Conservation (phyloP, 2,113 vertebrate species). For the Archilochus colubris region DNA sequence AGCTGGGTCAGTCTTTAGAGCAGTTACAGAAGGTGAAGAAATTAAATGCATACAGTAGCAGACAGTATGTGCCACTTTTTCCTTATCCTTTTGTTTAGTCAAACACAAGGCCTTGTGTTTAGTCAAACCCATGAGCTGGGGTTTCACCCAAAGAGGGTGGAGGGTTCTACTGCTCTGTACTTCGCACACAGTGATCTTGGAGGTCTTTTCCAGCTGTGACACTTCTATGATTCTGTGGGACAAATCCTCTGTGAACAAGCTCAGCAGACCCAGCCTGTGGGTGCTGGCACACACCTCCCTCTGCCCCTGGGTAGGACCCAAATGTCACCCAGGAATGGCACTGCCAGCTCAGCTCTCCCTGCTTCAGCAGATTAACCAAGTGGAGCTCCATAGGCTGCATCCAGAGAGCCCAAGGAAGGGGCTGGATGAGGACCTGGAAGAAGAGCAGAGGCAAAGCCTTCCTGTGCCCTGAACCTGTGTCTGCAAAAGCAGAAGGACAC, state of each 20-base stretch:
- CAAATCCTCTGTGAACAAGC: rapidly evolving
- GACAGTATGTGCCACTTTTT: background rate
- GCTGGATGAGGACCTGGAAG: background rate
- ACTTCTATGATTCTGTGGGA: too few species aligned
- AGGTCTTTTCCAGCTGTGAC: too few species aligned
- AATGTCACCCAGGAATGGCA: rapidly evolving
- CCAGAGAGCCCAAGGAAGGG: background rate
- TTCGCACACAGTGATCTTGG: background rate
- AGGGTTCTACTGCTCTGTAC: background rate
- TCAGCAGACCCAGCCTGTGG: rapidly evolving
- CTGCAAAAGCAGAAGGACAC: background rate
- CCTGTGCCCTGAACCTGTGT: background rate
- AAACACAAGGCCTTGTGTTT: background rate
- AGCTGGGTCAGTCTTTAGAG: background rate
- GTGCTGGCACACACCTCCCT: background rate
- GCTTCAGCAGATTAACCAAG: background rate
- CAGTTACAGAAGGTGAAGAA: background rate
- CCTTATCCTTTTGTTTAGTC: background rate
- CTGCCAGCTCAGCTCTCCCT: background rate
- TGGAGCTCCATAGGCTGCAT: background rate
- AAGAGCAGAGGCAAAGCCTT: background rate
- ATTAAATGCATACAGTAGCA: background rate
- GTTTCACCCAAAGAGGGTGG: background rate
- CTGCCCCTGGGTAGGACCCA: background rate
- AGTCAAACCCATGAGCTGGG: too few species aligned